phyloP scores from a whole-genome alignment of 2,113 vertebrate genomes.

The Philantomba maxwellii region DNA sequence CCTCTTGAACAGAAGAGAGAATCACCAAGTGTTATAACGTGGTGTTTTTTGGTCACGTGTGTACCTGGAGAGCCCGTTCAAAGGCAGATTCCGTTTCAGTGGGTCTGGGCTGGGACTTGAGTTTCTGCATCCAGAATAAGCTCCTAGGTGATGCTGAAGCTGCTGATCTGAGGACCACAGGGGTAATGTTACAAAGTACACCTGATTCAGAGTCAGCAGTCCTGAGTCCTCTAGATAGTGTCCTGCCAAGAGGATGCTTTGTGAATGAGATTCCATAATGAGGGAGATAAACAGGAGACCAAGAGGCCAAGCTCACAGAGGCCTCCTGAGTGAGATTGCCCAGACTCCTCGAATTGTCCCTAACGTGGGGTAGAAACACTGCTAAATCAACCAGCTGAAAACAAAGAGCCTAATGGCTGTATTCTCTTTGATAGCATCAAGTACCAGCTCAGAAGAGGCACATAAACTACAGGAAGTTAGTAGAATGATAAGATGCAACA shows the following conservation, averaged over 20 bases:
- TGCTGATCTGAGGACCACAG: background rate
- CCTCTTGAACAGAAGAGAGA: background rate
- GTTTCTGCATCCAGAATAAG: background rate
- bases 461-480: background rate
- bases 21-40: background rate
- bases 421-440: background rate
- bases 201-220: background rate
- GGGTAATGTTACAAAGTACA: background rate
- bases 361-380: accelerated
- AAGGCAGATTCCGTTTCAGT: background rate
- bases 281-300: background rate
- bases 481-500: accelerated
- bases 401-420: background rate
- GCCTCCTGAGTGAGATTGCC: background rate
- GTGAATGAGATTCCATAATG: background rate
- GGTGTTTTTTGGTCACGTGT: accelerated
- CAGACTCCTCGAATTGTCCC: accelerated
- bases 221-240: background rate
- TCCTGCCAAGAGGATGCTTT: background rate
- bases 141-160: background rate
- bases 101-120: background rate
- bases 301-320: background rate
- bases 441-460: background rate
- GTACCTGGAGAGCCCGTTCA: too few species aligned
- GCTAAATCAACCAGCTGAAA: background rate